Conservation (phyloP, 2,888 invertebrate species). For the Capitulum mitella region DNA sequence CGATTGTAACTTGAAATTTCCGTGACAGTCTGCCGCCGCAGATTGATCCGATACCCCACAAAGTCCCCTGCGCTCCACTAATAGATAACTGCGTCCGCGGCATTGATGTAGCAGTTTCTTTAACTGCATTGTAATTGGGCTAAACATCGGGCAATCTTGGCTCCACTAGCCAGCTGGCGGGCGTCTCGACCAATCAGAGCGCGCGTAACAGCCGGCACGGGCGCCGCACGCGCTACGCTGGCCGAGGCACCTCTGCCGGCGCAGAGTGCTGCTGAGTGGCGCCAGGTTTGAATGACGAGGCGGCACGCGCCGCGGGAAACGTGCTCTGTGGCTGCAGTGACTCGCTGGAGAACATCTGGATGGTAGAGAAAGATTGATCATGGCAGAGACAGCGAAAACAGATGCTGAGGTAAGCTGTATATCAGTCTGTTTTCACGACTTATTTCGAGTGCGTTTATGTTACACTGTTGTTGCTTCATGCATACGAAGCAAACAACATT, state of each 20-base stretch:
- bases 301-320: too few species aligned
- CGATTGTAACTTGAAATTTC: neutral
- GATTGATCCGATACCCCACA: neutral
- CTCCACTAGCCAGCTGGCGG: neutral
- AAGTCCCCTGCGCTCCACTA: neutral
- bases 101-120: slow-evolving; percentile 2
- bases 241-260: neutral
- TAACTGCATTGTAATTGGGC: slow-evolving; percentile 13
- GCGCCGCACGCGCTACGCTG: slow-evolving; percentile 12
- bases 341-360: too few species aligned
- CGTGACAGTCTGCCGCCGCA: neutral
- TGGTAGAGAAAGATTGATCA: neutral
- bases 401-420: slow-evolving; percentile 2
- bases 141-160: slow-evolving; percentile 6
- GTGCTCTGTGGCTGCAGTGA: too few species aligned
- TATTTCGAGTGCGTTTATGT: too few species aligned
- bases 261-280: neutral
- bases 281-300: neutral
- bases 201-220: neutral
- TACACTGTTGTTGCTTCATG: too few species aligned
- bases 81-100: neutral
- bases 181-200: slow-evolving; percentile 3
- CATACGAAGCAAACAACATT: too few species aligned
- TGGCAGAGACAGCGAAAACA: neutral
- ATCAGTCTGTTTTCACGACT: too few species aligned